Base-by-base conservation (phyloP, 2,113 vertebrate species). In the Steatornis caripensis region DNA sequence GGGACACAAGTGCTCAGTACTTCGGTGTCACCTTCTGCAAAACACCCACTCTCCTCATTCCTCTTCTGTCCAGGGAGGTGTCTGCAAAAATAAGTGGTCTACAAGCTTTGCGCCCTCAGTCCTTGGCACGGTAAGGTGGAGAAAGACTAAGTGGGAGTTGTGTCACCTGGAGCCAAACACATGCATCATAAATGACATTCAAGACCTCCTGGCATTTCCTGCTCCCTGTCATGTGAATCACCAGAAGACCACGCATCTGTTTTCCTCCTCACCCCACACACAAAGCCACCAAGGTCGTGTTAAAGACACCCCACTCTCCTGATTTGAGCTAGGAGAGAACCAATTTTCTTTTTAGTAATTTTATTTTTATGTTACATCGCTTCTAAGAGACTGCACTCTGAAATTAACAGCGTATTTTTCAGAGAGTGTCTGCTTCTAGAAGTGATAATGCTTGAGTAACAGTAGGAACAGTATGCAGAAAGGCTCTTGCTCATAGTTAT, bases 11-110 rank as follows among this genome's bases (percentile, higher is more conserved):
- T 1, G 1, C 22, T 76, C 26, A 29, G 32, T 57, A 48, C 13
- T 23, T 71, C n/a, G 30, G 30, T 64, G 22, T 12, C 2, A 1
- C 18, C 16, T 69, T 80, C 71, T 78, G 45, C 68, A 94, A 57
- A 87, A 81, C 2, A 1, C 12, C 21, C 4, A 4, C 22, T 72
- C 30, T 54, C 29, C 1, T 0, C 10, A 17, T 64, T 84, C 22
- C 12, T 69, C 18, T 55, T 30, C 51, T 57, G 5, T 22, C 12
- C 34, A 60, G 46, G 22, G 51, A 75, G 12, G 3, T 23, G 8
- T 51, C 54, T 78, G n/a, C 32, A 82, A 60, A 90, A 79, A 57
- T 14, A 76, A 69, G 27, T 15, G 12, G 11, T 26, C n/a, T 54
- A 48, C 14, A 41, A 60, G 11, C 5, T 85, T 71, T 81, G 34